These are phyloP conservation scores for Nowickia ferox DNA, from an alignment of 2,888 invertebrate species.

Conservation along the genomic window DNA sequence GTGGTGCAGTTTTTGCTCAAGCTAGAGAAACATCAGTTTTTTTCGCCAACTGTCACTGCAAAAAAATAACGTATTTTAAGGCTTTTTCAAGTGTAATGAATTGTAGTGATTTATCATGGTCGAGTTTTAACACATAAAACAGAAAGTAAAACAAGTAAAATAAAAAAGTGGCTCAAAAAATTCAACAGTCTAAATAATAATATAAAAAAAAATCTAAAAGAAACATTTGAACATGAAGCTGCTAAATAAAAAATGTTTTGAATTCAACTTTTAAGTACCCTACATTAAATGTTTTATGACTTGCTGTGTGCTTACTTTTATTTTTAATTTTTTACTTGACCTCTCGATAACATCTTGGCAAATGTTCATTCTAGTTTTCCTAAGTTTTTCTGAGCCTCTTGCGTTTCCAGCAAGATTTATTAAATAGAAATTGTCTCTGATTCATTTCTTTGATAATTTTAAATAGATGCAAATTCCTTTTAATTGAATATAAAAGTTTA, in stretches of 20 bases:
- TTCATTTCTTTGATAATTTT: slow-evolving; percentile 55
- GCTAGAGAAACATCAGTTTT: background rate
- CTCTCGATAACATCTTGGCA: background rate
- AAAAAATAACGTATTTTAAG: slow-evolving; percentile 54
- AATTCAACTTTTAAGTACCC: slow-evolving; percentile 39
- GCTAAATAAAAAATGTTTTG: slow-evolving; percentile 29
- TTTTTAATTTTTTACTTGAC: background rate
- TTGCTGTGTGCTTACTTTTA: background rate
- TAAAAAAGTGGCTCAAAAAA: slow-evolving; percentile 43
- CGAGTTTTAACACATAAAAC: slow-evolving; percentile 53
- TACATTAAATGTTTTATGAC: background rate
- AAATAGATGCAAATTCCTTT: slow-evolving; percentile 60
- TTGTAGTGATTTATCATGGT: slow-evolving; percentile 68
- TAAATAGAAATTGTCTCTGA: slow-evolving; percentile 27
- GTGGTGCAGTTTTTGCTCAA: slow-evolving; percentile 16
- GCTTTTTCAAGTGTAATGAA: slow-evolving; percentile 66
- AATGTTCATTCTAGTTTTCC: slow-evolving; percentile 18
- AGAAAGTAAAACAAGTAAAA: slow-evolving; percentile 49
- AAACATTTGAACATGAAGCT: slow-evolving; percentile 21
- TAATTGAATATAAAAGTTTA: slow-evolving; percentile 59
- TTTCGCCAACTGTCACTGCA: slow-evolving; percentile 26
- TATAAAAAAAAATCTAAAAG: slow-evolving; percentile 5
- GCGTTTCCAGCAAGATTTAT: background rate
- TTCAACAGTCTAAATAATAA: slow-evolving; percentile 44
- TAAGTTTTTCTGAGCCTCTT: slow-evolving; percentile 1